Conservation (phyloP, 2,113 vertebrate species). For the Dicrurus megarhynchus region DNA sequence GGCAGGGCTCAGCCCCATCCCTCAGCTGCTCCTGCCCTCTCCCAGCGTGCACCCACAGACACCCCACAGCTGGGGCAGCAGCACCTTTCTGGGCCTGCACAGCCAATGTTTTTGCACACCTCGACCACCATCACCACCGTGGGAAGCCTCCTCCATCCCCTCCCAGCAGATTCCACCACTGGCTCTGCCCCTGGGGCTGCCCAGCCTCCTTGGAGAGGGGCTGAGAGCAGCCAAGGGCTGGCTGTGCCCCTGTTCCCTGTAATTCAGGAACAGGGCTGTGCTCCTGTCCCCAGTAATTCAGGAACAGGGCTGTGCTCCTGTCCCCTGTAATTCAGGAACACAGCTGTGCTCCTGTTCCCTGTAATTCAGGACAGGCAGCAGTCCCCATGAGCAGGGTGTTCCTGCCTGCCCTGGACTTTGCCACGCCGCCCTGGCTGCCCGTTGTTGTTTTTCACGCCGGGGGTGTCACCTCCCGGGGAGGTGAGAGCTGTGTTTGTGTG, state of each 20-base stretch:
- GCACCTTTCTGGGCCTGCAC: neutral
- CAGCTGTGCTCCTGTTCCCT: neutral
- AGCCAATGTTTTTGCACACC: neutral
- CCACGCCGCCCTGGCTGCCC: too few relatives aligned
- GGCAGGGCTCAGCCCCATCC: neutral
- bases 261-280: neutral
- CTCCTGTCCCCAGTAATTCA: neutral
- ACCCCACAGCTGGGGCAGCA: neutral
- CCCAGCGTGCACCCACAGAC: rapidly evolving
- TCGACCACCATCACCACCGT: rapidly evolving
- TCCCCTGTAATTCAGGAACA: neutral
- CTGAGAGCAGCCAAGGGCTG: neutral
- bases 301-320: neutral
- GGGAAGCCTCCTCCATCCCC: neutral
- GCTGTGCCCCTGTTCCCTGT: neutral
- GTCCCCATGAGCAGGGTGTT: neutral
- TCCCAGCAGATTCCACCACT: neutral
- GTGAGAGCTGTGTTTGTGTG: rapidly evolving
- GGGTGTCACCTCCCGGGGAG: neutral
- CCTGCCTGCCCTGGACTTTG: neutral
- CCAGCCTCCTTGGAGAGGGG: neutral
- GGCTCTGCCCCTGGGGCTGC: neutral
- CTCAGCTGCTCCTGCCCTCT: neutral
- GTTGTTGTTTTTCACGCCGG: rapidly evolving
- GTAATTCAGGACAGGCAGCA: neutral